Evolutionary conservation across 2,888 invertebrate genomes (phyloP).

Genomic region (Phengaris arion): DNA sequence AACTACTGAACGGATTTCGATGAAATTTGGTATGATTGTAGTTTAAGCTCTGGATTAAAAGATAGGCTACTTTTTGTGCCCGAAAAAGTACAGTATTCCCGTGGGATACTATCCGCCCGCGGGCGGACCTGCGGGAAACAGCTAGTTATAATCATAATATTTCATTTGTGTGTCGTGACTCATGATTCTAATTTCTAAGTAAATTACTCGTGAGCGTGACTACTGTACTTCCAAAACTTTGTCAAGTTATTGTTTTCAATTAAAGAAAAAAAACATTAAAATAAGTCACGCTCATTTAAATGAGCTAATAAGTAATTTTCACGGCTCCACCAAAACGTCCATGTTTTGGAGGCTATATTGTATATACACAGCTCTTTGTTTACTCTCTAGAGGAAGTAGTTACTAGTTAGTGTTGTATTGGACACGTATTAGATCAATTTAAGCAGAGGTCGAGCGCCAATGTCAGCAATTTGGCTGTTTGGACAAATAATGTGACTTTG

Average conservation of each 20-base stretch:
- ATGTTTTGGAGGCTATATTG: conserved; percentile 23
- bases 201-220: neutral
- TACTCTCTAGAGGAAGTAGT: conserved; percentile 69
- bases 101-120: too few relatives aligned
- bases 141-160: too few relatives aligned
- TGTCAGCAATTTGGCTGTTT: conserved; percentile 57
- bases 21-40: too few relatives aligned
- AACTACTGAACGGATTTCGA: too few relatives aligned
- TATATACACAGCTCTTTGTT: conserved; percentile 49
- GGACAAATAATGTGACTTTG: conserved; percentile 8
- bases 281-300: neutral
- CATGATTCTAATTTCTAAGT: neutral
- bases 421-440: conserved; percentile 64
- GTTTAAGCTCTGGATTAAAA: too few relatives aligned
- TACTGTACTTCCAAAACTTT: neutral
- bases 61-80: too few relatives aligned
- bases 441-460: conserved; percentile 61
- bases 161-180: neutral
- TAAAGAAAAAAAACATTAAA: neutral
- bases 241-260: neutral
- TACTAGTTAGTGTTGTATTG: conserved; percentile 72
- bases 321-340: conserved; percentile 13
- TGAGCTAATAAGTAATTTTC: conserved; percentile 6
- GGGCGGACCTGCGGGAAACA: too few relatives aligned
- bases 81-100: too few relatives aligned